Evolutionary conservation across 2,113 vertebrate species (phyloP).

Genomic region (Probosciger aterrimus): DNA sequence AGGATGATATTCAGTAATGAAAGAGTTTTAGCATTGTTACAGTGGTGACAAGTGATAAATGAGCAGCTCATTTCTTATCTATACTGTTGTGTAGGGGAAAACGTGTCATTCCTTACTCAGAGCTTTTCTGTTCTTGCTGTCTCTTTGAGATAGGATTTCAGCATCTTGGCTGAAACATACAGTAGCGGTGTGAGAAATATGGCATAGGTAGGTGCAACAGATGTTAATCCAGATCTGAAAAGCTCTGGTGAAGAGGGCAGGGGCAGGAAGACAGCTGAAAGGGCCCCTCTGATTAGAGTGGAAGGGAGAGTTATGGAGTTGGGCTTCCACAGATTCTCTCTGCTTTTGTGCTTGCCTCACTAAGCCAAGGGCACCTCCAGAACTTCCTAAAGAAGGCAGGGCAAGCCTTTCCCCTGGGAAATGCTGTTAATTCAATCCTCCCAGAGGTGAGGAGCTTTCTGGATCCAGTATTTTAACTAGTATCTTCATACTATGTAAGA

Average conservation of each 20-base stretch:
- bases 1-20: neutral
- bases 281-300: neutral
- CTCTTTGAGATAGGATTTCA: neutral
- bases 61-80: slow-evolving; percentile 3
- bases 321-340: neutral
- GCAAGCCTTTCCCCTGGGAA: neutral
- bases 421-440: neutral
- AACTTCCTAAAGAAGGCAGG: neutral
- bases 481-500: neutral
- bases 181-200: neutral
- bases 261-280: neutral
- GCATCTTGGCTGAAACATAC: neutral
- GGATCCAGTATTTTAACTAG: neutral
- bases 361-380: neutral
- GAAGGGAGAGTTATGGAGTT: neutral
- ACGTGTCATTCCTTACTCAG: neutral
- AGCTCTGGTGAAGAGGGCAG: neutral
- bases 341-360: neutral
- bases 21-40: neutral
- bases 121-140: neutral
- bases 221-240: neutral
- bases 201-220: neutral
- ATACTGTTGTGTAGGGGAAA: neutral
- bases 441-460: neutral
- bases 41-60: neutral